A percentile compares a stretch with the other conserved stretches of the same genome.
Evolutionary conservation across 2,113 vertebrate genomes (phyloP).

Genomic region (Odobenus rosmarus): DNA sequence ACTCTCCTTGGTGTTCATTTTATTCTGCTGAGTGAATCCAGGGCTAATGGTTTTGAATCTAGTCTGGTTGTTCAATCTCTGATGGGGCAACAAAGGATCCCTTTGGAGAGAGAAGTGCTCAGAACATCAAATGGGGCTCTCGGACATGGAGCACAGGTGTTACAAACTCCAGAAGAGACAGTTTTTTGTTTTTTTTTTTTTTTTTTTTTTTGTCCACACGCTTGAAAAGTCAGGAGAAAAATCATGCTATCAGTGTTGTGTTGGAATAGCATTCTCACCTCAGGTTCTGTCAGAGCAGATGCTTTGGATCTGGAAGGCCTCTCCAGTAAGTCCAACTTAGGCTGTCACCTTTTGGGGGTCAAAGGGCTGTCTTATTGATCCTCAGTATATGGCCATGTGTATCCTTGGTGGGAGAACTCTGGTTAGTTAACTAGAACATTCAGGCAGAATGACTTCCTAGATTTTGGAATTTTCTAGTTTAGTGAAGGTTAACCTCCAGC

Average conservation of each 20-base stretch:
- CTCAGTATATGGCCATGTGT: neutral
- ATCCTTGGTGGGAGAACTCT: neutral
- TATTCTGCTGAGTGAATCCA: neutral
- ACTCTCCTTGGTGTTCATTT: neutral
- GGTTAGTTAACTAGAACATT: slow-evolving; percentile 17
- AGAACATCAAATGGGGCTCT: slow-evolving; percentile 37
- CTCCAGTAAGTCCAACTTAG: neutral
- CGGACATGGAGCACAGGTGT: neutral
- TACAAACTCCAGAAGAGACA: slow-evolving; percentile 52
- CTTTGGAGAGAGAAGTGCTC: neutral
- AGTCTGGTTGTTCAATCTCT: slow-evolving; percentile 8
- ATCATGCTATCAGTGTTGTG: slow-evolving; percentile 13
- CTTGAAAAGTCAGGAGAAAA: slow-evolving; percentile 63
- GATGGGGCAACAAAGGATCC: neutral
- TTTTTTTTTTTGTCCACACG: neutral
- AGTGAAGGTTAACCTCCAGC: slow-evolving; percentile 10
- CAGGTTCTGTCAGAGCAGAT: slow-evolving; percentile 7
- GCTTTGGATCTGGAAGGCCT: slow-evolving; percentile 6
- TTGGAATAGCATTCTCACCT: slow-evolving; percentile 64
- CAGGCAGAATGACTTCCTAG: neutral
- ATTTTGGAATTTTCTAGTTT: slow-evolving; percentile 51
- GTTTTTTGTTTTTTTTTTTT: neutral
- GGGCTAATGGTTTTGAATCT: slow-evolving; percentile 24
- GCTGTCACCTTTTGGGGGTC: neutral
- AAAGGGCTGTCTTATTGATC: neutral